phyloP scores from a whole-genome alignment of 2,113 vertebrate genomes.

The Eulacestoma nigropectus region DNA sequence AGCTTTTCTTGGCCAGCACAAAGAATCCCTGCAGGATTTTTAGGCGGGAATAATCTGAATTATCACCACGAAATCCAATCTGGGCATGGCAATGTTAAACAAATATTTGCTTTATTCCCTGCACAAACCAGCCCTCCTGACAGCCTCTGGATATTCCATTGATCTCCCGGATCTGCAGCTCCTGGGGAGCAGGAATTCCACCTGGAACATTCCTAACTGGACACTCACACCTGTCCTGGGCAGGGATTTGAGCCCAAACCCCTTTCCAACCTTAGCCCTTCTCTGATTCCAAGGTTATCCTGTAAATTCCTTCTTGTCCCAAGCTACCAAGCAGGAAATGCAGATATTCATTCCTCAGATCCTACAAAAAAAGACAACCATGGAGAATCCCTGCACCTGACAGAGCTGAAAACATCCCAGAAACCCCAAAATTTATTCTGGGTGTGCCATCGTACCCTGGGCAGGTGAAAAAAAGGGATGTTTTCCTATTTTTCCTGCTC shows the following conservation, averaged over 20 bases:
- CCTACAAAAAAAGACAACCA: not conserved
- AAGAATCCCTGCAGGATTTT: not conserved
- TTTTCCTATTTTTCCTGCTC: not conserved
- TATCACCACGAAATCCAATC: not conserved
- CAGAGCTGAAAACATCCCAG: not conserved
- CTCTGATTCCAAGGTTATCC: not conserved
- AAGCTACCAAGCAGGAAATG: not conserved
- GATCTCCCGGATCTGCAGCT: not conserved
- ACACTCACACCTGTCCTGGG: not conserved
- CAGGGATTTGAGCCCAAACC: not conserved
- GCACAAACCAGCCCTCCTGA: not conserved
- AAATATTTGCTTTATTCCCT: not conserved
- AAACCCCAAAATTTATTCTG: not conserved
- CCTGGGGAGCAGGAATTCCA: not conserved
- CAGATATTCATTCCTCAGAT: not conserved
- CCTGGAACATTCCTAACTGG: not conserved
- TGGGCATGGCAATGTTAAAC: not conserved
- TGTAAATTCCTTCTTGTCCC: not conserved
- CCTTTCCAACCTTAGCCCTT: not conserved
- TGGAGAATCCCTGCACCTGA: not conserved
- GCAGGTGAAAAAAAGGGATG: not conserved
- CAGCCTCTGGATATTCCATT: not conserved
- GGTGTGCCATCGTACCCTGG: rapidly evolving
- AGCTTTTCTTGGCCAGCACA: not conserved
- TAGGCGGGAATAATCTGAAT: not conserved